Evolutionary conservation across 2,797 vertebrate genomes (phyloP).

Genomic region (Dermochelys coriacea): DNA sequence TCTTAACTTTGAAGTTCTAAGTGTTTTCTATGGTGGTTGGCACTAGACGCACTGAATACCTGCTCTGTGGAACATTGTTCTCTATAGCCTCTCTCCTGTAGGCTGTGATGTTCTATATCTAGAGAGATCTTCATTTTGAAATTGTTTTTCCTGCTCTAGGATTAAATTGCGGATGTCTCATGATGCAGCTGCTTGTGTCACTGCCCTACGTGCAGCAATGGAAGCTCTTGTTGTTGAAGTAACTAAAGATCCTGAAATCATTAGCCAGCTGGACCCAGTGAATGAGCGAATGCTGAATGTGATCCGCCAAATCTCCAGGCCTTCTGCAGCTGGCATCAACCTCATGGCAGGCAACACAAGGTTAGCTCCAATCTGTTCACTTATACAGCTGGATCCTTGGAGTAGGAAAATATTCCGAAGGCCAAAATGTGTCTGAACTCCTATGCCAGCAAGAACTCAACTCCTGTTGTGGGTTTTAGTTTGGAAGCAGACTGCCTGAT

Average conservation of each 20-base stretch:
- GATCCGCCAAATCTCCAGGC: conserved; percentile 90
- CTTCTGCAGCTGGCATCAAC: conserved; percentile 87
- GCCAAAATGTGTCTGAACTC: not conserved
- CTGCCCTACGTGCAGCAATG: conserved; percentile 87
- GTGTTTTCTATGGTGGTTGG: not conserved
- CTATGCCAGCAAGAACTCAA: not conserved
- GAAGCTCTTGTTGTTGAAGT: conserved; percentile 95
- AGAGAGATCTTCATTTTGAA: not conserved
- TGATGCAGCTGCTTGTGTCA: conserved; percentile 83
- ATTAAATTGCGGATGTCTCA: conserved; percentile 90
- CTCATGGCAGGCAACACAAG: conserved; percentile 82
- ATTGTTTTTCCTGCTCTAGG: conserved; percentile 77
- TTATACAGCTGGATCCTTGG: accelerated
- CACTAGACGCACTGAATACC: not conserved
- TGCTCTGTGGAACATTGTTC: accelerated
- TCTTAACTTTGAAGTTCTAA: not conserved
- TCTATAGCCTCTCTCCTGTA: accelerated
- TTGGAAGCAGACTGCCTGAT: not conserved
- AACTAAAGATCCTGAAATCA: conserved; percentile 88
- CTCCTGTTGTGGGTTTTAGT: not conserved
- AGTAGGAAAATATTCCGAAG: not conserved
- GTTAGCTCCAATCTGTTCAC: conserved; percentile 63
- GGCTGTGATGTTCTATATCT: accelerated
- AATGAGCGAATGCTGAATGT: conserved; percentile 86
- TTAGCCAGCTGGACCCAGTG: conserved; percentile 86